Evolutionary conservation across 1,140 invertebrate species (phyloP).

Genomic region (Limonius californicus): DNA sequence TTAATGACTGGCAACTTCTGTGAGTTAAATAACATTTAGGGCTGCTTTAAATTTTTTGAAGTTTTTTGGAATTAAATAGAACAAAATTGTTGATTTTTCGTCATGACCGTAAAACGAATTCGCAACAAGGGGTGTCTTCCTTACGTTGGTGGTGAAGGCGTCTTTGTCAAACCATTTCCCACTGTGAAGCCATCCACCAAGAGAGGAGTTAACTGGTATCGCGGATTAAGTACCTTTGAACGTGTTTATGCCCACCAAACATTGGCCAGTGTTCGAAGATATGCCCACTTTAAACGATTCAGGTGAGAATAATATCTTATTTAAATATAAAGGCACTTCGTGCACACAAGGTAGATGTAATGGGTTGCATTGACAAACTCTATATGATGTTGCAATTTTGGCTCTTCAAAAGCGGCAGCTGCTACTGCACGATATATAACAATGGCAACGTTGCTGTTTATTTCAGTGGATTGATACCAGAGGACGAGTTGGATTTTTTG

Average conservation of each 20-base stretch:
- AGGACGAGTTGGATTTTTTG: constrained; percentile 59
- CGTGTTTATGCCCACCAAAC: constrained; percentile 62
- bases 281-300: constrained; percentile 48
- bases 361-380: too few relatives aligned
- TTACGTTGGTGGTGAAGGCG: constrained; percentile 54
- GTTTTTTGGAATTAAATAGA: background rate
- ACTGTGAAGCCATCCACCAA: constrained; percentile 43
- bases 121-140: constrained; percentile 54
- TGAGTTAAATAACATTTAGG: too few relatives aligned
- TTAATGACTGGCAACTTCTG: background rate
- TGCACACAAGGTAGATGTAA: too few relatives aligned
- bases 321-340: too few relatives aligned
- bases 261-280: constrained; percentile 53
- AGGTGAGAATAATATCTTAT: too few relatives aligned
- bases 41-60: background rate
- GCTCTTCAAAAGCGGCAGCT: too few relatives aligned
- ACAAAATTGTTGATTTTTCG: too few relatives aligned
- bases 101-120: constrained; percentile 22
- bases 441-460: background rate
- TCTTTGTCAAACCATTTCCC: constrained; percentile 51
- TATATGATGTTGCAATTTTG: too few relatives aligned
- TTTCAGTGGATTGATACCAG: constrained; percentile 49
- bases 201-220: constrained; percentile 42
- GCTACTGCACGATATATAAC: too few relatives aligned
- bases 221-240: constrained; percentile 47